Percentiles rank a stretch among this genome's conserved stretches.
phyloP scores from a whole-genome alignment of 2,797 vertebrate species.

The Mus spretus region DNA sequence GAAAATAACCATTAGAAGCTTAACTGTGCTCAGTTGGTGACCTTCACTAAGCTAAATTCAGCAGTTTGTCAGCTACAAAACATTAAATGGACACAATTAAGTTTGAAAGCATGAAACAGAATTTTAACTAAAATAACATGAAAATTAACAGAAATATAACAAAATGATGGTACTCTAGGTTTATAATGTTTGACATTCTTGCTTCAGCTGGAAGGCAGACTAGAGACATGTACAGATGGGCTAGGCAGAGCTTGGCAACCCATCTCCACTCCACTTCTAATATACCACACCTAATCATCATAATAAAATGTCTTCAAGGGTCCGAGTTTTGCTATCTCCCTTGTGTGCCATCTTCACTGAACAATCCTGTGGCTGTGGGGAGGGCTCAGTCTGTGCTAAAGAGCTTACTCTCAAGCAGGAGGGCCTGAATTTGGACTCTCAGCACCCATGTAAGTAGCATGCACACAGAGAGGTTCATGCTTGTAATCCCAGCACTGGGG shows the following conservation, averaged over 20 bases:
- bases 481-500: neutral
- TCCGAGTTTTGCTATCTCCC: constrained; percentile 14
- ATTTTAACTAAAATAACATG: constrained; percentile 57
- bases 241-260: neutral
- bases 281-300: neutral
- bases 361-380: neutral
- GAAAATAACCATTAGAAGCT: constrained; percentile 71
- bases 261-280: neutral
- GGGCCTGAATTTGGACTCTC: neutral
- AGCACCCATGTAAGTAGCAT: neutral
- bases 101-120: constrained; percentile 50
- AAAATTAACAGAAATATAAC: constrained; percentile 61
- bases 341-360: neutral
- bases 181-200: neutral
- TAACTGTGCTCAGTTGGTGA: constrained; percentile 67
- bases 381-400: neutral
- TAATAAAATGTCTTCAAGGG: neutral
- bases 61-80: constrained; percentile 75
- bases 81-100: constrained; percentile 74
- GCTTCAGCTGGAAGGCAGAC: constrained; percentile 2
- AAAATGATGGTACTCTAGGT: constrained; percentile 17
- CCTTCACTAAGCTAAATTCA: constrained; percentile 74
- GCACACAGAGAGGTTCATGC: too few relatives aligned
- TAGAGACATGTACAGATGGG: constrained; percentile 34
- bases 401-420: neutral